phyloP scores from a whole-genome alignment of 2,113 vertebrate genomes.

The Apodemus sylvaticus region DNA sequence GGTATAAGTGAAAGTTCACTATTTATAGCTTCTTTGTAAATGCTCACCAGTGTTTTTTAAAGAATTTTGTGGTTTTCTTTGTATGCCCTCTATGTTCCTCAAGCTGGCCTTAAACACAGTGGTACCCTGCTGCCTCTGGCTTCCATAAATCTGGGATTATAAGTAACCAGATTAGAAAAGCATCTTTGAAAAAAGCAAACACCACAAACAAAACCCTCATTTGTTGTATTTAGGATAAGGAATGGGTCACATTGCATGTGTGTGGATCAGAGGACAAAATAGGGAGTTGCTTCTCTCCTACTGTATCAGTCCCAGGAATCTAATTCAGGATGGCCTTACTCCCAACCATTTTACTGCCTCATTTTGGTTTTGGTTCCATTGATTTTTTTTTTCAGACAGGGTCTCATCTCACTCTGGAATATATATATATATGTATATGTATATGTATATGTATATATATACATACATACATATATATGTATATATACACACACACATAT shows the following conservation, averaged over 20 bases:
- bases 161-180: background rate
- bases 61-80: background rate
- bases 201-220: background rate
- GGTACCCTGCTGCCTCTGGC: background rate
- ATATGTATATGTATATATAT: too few species aligned
- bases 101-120: background rate
- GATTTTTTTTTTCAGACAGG: too few species aligned
- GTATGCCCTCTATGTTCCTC: background rate
- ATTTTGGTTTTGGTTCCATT: too few species aligned
- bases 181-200: background rate
- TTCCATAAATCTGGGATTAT: background rate
- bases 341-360: background rate
- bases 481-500: too few species aligned
- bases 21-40: background rate
- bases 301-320: too few species aligned
- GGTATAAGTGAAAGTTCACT: background rate
- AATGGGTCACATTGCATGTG: background rate
- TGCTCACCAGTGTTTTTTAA: background rate
- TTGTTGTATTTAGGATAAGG: background rate
- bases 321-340: background rate
- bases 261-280: background rate
- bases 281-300: background rate
- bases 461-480: too few species aligned
- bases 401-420: background rate
- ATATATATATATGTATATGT: too few species aligned